Evolutionary conservation across 2,888 invertebrate species (phyloP), one percentile per base, ranked within the genome.

Genomic region (Leptopilina myrica): DNA sequence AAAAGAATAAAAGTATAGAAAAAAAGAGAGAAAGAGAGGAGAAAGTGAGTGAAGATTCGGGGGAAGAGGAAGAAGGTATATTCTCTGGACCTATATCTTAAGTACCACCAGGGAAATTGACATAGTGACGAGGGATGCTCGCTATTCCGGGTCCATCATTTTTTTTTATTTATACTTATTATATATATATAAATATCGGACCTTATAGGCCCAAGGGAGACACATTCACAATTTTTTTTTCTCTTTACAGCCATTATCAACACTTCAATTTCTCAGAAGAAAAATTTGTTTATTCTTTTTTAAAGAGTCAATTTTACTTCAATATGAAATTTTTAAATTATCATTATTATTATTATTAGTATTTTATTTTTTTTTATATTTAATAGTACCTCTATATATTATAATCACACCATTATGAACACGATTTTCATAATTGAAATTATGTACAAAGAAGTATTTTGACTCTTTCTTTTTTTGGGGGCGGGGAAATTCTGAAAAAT

Each of bases 51-150:
- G 67, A 78, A 66, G 66, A 83, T 87, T 86, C 83, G 83, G 85
- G 83, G 86, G 0, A 43, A 84, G 81, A 85, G 83, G 83, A 83
- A 85, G 83, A 83, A 87, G 82, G 84, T 79, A 81, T 33, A 33
- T 33, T 82, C 43, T 80, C 49, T 67, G 77, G 80, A 80, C 80
- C 82, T 81, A 78, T 81, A 78, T 82, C 78, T 84, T 82, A 78
- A 80, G 85, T 78, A 86, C 87, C 85, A 80, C 86, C 85, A 85
- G 86, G 86, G 86, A 88, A 90, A 90, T 90, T 90, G 90, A 90
- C 90, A 90, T 89, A 85, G 87, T 87, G 86, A 87, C 84, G 87
- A 87, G 86, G 87, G 86, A 87, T 81, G 76, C 82, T 84, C 80
- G 79, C 85, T 85, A 86, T 78, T 84, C 83, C 80, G 76, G 84